Base-by-base conservation (phyloP, 2,797 vertebrate species). In the Eulemur albifrons region DNA sequence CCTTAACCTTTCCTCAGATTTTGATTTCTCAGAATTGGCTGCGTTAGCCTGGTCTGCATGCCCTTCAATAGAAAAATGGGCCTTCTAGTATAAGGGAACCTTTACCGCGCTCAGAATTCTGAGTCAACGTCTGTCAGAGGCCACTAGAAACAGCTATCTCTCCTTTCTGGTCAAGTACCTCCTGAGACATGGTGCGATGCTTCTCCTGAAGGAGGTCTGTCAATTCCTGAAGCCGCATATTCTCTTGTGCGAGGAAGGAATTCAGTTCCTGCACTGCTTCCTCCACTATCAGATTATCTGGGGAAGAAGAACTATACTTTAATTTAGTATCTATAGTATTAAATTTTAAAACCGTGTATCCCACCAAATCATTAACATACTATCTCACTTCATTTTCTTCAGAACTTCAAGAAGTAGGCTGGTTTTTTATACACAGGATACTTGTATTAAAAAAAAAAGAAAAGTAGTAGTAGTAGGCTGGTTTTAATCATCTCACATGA, bases 161-260 rank as follows among this genome's bases (percentile, higher is more conserved):
- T 45, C 32, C 43, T 76, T 32, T 94, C 50, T 23, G 69, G 32
- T 57, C 69, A 91, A 35, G 61, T 97, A 99, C 99, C 99, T 99
- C 99, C 77, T 99, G 99, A 92, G 99, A 99, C 99, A 99, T 99
- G 96, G 99, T 99, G 96, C 98, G 98, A 95, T 99, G 99, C 96
- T 99, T 99, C 96, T 99, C 99, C 97, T 99, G 99, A 48, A 99
- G 99, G 94, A 99, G 98, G 96, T 99, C 99, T 0, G 99, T 99
- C 97, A 99, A 94, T 96, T 99, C 99, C 82, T 99, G 99, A 4
- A 99, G 98, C 8, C 99, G 98, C 57, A 99, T 98, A 17, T 99
- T 99, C 97, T 99, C 99, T 79, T 98, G 99, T 3, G 98, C 98
- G 27, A 99, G 98, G 45, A 99, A 99, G 25, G 98, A 98, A 97